These are phyloP conservation scores for Epirrhoe tristata DNA, from an alignment of 2,888 invertebrate species.

Conservation along the genomic window DNA sequence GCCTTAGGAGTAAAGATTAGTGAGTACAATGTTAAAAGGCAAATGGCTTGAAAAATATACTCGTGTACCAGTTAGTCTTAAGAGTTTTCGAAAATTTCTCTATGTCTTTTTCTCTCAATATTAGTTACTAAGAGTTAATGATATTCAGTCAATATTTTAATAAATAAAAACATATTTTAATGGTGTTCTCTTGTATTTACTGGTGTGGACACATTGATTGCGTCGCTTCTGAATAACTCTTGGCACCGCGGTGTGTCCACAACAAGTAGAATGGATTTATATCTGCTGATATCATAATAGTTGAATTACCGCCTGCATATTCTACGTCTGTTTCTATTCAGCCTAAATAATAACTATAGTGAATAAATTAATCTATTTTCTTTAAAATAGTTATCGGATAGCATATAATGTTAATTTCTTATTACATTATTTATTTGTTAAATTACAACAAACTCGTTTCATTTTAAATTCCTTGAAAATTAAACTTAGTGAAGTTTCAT, in stretches of 20 bases:
- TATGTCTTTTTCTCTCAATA: slow-evolving; percentile 80
- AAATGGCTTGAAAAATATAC: slow-evolving; percentile 70
- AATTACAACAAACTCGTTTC: slow-evolving; percentile 62
- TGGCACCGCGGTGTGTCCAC: slow-evolving; percentile 33
- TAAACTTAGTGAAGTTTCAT: no score
- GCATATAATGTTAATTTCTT: slow-evolving; percentile 78
- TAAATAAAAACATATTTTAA: slow-evolving; percentile 57
- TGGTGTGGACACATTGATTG: slow-evolving; percentile 41
- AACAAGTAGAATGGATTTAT: slow-evolving; percentile 64
- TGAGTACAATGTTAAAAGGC: slow-evolving; percentile 61
- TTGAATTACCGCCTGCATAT: slow-evolving; percentile 73
- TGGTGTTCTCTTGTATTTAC: slow-evolving; percentile 59
- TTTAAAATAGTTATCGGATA: slow-evolving; percentile 72
- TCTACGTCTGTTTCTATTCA: slow-evolving; percentile 68
- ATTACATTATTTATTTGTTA: slow-evolving; percentile 83
- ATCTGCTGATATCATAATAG: slow-evolving; percentile 64
- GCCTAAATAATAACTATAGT: slow-evolving; percentile 69
- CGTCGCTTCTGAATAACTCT: neutral
- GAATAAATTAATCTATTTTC: slow-evolving; percentile 74
- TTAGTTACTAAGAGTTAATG: slow-evolving; percentile 73
- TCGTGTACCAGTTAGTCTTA: slow-evolving; percentile 67
- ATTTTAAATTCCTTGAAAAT: slow-evolving; percentile 44
- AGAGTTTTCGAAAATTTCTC: slow-evolving; percentile 80
- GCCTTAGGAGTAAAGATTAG: slow-evolving; percentile 81
- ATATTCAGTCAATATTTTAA: slow-evolving; percentile 55